Conservation (phyloP, 2,113 vertebrate genomes). For the Acrocephalus kingi region DNA sequence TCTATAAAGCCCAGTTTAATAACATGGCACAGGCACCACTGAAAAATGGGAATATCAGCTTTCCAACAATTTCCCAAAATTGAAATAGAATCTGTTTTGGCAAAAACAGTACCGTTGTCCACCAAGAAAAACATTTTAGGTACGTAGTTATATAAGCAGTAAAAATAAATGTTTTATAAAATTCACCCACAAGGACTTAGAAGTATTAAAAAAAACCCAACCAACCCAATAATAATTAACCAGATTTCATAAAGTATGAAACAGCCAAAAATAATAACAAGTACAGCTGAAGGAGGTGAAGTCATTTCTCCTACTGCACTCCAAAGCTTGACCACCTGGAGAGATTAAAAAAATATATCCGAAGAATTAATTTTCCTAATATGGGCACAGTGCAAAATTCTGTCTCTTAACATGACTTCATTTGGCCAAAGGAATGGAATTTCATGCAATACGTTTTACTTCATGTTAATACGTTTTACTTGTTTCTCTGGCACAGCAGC, state of each 20-base stretch:
- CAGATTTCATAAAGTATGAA: slow-evolving; percentile 50
- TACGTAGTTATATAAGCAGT: slow-evolving; percentile 74
- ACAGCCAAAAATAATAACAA: slow-evolving; percentile 73
- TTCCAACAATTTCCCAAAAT: slow-evolving; percentile 73
- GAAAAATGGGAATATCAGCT: slow-evolving; percentile 70
- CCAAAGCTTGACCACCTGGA: slow-evolving; percentile 70
- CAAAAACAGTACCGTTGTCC: slow-evolving; percentile 62
- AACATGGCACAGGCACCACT: slow-evolving; percentile 17
- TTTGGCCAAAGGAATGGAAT: slow-evolving; percentile 22
- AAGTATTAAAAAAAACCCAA: slow-evolving; percentile 55
- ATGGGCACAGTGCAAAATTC: slow-evolving; percentile 20
- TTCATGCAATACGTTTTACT: background rate
- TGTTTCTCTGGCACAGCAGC: background rate
- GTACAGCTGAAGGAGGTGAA: slow-evolving; percentile 67
- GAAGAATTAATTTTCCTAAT: slow-evolving; percentile 65
- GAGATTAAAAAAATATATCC: slow-evolving; percentile 51
- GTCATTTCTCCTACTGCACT: slow-evolving; percentile 64
- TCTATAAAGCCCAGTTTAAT: slow-evolving; percentile 54
- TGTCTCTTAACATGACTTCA: background rate
- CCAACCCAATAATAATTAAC: slow-evolving; percentile 70
- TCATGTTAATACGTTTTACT: slow-evolving; percentile 1
- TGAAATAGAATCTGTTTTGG: slow-evolving; percentile 75
- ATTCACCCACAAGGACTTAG: slow-evolving; percentile 66
- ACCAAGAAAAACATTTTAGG: slow-evolving; percentile 77
- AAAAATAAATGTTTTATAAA: slow-evolving; percentile 78